These are phyloP conservation scores for Forbesichthys papilliferus DNA, from an alignment of 2,113 vertebrate species.

Conservation along the genomic window DNA sequence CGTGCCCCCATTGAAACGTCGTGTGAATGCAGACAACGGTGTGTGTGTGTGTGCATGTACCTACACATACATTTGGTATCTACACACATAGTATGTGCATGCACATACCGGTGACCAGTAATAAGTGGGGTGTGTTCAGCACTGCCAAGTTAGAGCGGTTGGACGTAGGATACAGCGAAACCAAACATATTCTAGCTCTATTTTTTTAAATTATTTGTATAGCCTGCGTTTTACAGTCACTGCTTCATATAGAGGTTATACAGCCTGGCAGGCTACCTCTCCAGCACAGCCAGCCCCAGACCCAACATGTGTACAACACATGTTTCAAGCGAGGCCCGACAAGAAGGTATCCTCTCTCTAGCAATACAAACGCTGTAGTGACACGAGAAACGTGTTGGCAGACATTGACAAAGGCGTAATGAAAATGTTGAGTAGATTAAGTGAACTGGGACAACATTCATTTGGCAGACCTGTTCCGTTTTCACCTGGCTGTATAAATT, in stretches of 20 bases:
- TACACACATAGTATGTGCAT: not conserved
- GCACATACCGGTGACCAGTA: not conserved
- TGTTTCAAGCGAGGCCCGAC: constrained; percentile 14
- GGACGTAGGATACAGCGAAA: constrained; percentile 8
- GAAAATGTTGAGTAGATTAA: too few species aligned
- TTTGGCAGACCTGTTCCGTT: not conserved
- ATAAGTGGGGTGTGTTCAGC: constrained; percentile 15
- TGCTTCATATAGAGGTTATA: constrained; percentile 13
- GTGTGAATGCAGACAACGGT: too few species aligned
- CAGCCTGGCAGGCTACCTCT: not conserved
- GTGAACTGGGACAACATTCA: not conserved
- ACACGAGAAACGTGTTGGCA: not conserved
- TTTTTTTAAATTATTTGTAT: not conserved
- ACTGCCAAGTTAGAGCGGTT: constrained; percentile 19
- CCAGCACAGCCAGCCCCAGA: not conserved
- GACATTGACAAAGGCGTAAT: not conserved
- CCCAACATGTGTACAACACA: constrained; percentile 33
- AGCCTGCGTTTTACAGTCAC: constrained; percentile 16
- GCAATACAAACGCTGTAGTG: constrained; percentile 16
- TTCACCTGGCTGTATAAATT: not conserved
- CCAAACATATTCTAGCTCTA: constrained; percentile 18
- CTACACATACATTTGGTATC: too few species aligned
- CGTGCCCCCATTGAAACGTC: too few species aligned
- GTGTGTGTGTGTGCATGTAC: too few species aligned
- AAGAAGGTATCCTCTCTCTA: constrained; percentile 18